Conservation (phyloP, 2,888 invertebrate genomes). For the Argyresthia albistria region DNA sequence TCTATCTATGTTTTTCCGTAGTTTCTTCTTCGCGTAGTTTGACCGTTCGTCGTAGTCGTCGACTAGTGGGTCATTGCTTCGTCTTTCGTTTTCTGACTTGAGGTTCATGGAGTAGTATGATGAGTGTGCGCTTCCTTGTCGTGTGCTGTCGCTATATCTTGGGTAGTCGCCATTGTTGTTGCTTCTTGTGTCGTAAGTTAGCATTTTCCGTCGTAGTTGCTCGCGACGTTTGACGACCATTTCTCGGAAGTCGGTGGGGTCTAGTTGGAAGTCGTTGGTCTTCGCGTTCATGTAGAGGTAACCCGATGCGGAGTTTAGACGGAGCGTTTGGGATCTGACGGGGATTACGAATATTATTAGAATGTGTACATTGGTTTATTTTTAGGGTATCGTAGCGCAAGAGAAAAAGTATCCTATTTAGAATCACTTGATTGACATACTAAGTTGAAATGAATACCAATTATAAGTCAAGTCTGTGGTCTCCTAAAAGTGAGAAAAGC, state of each 20-base stretch:
- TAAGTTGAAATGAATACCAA: too few relatives aligned
- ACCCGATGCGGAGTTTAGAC: constrained; percentile 63
- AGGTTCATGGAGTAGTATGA: constrained; percentile 54
- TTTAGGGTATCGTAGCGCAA: too few relatives aligned
- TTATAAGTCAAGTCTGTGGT: too few relatives aligned
- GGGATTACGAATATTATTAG: too few relatives aligned
- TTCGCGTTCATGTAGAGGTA: constrained; percentile 66
- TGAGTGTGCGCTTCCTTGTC: constrained; percentile 45
- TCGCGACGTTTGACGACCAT: constrained; percentile 56
- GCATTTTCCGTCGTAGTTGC: constrained; percentile 54
- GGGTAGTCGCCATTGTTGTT: constrained; percentile 42
- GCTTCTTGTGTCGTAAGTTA: constrained; percentile 42
- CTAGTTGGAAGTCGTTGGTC: constrained; percentile 58
- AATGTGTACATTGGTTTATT: too few relatives aligned
- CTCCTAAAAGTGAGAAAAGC: too few relatives aligned
- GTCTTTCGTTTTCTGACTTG: constrained; percentile 36
- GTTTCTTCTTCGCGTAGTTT: constrained; percentile 57
- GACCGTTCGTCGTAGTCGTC: constrained; percentile 63
- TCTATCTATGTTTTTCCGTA: constrained; percentile 59
- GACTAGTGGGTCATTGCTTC: constrained; percentile 58
- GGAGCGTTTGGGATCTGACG: constrained; percentile 45
- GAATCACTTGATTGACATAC: too few relatives aligned
- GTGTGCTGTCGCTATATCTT: constrained; percentile 33
- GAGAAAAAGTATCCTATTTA: too few relatives aligned
- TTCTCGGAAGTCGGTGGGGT: constrained; percentile 60